These are phyloP conservation scores for Indicator maculatus DNA, from an alignment of 2,113 vertebrate genomes.

Conservation along the genomic window DNA sequence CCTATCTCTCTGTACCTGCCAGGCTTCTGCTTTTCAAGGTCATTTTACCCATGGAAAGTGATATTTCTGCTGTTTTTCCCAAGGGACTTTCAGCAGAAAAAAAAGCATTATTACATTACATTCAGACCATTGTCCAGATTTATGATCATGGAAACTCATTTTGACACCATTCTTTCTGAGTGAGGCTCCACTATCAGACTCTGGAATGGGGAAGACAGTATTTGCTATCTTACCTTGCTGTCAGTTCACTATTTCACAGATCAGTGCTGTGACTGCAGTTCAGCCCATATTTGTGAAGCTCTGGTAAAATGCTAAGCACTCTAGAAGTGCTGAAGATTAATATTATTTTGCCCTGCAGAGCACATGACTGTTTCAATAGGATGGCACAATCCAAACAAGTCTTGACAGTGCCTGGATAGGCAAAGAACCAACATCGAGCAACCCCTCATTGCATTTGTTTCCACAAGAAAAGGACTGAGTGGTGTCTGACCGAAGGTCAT, in stretches of 20 bases:
- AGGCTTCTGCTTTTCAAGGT: conserved; percentile 18
- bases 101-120: neutral
- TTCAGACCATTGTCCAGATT: neutral
- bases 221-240: neutral
- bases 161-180: neutral
- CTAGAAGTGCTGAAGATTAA: neutral
- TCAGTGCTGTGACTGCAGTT: neutral
- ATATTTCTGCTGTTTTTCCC: neutral
- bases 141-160: neutral
- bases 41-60: neutral
- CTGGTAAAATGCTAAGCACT: neutral
- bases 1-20: neutral
- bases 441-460: neutral
- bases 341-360: neutral
- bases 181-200: neutral
- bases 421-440: neutral
- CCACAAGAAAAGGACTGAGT: neutral
- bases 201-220: neutral
- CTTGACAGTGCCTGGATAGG: neutral
- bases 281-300: neutral
- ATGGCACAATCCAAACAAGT: neutral
- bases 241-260: neutral
- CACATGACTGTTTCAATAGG: neutral
- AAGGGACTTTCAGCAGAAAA: neutral
- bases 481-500: neutral